These are phyloP conservation scores for Phrynocephalus vlangalii DNA, from an alignment of 2,797 vertebrate species.

Conservation along the genomic window DNA sequence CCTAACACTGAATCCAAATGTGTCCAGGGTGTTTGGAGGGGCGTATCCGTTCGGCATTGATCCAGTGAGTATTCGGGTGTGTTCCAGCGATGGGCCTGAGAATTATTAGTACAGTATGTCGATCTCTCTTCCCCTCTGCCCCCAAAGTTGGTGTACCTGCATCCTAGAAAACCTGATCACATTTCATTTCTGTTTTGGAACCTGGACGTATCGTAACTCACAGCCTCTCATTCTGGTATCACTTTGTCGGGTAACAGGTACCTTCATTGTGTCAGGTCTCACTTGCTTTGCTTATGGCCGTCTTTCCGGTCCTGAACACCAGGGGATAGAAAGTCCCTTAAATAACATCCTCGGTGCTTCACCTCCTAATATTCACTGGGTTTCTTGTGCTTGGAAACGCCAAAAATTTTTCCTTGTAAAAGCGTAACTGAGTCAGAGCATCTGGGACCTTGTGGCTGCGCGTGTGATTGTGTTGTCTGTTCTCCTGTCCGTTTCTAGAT, in stretches of 20 bases:
- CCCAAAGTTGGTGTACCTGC: neutral
- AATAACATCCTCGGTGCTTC: neutral
- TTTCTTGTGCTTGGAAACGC: neutral
- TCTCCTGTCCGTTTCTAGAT: slow-evolving; percentile 80
- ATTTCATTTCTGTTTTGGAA: neutral
- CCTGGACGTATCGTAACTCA: neutral
- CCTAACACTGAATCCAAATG: slow-evolving; percentile 87
- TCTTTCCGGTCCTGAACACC: neutral
- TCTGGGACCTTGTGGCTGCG: neutral
- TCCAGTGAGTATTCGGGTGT: slow-evolving; percentile 83
- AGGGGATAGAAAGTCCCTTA: neutral
- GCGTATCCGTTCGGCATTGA: slow-evolving; percentile 96
- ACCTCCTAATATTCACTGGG: neutral
- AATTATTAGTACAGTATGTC: neutral
- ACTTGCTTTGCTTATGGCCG: neutral
- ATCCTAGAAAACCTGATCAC: neutral
- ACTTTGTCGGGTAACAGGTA: neutral
- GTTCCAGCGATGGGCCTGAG: too few relatives aligned
- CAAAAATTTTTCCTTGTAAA: neutral
- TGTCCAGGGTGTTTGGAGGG: slow-evolving; percentile 88
- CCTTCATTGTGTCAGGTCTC: neutral
- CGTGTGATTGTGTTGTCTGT: neutral
- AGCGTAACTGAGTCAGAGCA: neutral
- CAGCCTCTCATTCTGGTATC: neutral
- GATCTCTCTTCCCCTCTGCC: neutral